Evolutionary conservation across 2,888 invertebrate genomes (phyloP).

Genomic region (Lissocephala sabroskyi): DNA sequence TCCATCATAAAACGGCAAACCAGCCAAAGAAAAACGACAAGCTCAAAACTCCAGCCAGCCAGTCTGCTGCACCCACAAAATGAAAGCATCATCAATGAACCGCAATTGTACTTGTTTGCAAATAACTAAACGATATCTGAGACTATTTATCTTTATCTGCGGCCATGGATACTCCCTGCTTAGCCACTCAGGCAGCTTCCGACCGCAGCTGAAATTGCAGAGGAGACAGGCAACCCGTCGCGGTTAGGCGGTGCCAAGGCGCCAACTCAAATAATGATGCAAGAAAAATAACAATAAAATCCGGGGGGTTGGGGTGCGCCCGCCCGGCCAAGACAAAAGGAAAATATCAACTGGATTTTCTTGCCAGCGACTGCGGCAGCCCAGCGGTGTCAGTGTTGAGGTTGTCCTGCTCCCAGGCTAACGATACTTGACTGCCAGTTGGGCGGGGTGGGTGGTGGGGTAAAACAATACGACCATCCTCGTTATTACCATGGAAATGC

Average conservation of each 20-base stretch:
- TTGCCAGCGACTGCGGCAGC: background rate
- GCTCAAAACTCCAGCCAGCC: too few species aligned
- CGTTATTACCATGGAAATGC: constrained; percentile 17
- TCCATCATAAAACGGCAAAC: too few species aligned
- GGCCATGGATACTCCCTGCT: constrained; percentile 7
- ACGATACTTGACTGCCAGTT: constrained; percentile 4
- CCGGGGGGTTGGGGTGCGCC: constrained; percentile 22
- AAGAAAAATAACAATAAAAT: constrained; percentile 58
- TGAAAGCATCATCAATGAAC: constrained; percentile 61
- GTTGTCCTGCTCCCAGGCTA: background rate
- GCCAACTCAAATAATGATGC: constrained; percentile 62
- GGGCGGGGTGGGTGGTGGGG: background rate
- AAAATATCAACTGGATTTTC: constrained; percentile 5
- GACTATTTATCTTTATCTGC: constrained; percentile 63
- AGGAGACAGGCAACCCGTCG: constrained; percentile 5
- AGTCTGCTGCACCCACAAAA: constrained; percentile 24
- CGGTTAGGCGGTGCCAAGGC: constrained; percentile 34
- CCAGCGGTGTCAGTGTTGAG: background rate
- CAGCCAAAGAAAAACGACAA: too few species aligned
- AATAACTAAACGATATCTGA: constrained; percentile 62
- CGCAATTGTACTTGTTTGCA: constrained; percentile 65
- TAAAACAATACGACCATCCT: constrained; percentile 9
- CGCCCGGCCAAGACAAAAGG: background rate
- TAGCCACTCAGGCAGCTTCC: too few species aligned
- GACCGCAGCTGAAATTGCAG: constrained; percentile 1